Conservation (phyloP, 2,113 vertebrate species). For the Entomyzon cyanotis region DNA sequence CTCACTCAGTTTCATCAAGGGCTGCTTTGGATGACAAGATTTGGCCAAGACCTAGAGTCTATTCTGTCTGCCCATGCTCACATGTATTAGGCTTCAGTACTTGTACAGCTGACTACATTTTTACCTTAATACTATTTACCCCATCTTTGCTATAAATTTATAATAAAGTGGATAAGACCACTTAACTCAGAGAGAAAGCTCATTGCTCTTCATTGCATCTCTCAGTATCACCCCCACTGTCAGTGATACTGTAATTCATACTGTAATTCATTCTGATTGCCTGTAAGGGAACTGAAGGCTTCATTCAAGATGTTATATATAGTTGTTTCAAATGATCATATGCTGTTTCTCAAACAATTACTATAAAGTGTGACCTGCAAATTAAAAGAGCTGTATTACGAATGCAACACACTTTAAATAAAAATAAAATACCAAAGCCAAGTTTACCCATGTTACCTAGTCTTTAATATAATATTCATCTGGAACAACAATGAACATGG, state of each 20-base stretch:
- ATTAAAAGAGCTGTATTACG: neutral
- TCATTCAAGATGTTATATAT: neutral
- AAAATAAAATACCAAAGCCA: neutral
- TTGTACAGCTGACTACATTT: neutral
- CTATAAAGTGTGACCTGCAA: neutral
- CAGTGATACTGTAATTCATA: no score
- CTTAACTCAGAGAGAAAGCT: neutral
- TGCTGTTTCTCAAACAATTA: neutral
- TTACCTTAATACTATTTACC: neutral
- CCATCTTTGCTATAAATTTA: neutral
- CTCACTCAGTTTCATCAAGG: neutral
- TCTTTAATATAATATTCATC: neutral
- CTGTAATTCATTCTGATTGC: neutral
- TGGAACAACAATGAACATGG: neutral
- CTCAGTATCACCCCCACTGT: neutral
- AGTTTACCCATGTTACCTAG: neutral
- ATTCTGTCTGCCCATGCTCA: neutral
- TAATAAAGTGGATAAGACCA: neutral
- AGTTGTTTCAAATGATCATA: neutral
- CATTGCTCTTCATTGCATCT: neutral
- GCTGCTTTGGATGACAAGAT: neutral
- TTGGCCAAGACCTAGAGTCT: neutral
- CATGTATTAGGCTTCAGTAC: neutral
- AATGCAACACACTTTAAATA: neutral
- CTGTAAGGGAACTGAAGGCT: neutral